Evolutionary conservation across 2,797 vertebrate species (phyloP).

Genomic region (Apogon hyalosoma): DNA sequence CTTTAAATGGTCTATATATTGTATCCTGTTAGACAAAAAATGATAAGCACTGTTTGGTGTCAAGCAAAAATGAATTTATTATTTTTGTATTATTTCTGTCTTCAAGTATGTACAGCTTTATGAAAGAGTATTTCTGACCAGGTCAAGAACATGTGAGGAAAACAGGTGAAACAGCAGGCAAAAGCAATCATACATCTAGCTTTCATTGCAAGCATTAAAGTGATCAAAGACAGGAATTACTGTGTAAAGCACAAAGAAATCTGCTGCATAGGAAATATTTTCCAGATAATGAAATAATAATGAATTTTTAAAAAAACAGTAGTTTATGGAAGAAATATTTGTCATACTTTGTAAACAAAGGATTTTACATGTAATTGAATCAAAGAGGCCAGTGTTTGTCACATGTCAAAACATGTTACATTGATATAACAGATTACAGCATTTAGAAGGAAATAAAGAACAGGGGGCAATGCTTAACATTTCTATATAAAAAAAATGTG

Average conservation of each 20-base stretch:
- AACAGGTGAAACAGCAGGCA: conserved; percentile 79
- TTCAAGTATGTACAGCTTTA: conserved; percentile 87
- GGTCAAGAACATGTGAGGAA: conserved; percentile 75
- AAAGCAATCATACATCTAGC: conserved; percentile 75
- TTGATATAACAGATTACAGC: background rate
- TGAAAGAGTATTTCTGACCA: conserved; percentile 80
- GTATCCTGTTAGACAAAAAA: too few species aligned
- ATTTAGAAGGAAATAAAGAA: conserved; percentile 2
- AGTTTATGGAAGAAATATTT: conserved; percentile 37
- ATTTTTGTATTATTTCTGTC: conserved; percentile 55
- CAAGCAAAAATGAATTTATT: conserved; percentile 81
- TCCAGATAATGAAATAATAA: conserved; percentile 25
- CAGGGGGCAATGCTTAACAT: too few species aligned
- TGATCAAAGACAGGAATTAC: conserved; percentile 52
- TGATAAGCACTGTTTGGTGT: conserved; percentile 6
- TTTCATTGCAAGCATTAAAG: conserved; percentile 78
- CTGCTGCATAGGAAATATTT: conserved; percentile 59
- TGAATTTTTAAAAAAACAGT: conserved; percentile 9
- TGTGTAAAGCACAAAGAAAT: conserved; percentile 57
- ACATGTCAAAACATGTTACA: too few species aligned
- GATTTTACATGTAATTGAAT: conserved; percentile 5
- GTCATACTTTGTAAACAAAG: conserved; percentile 45
- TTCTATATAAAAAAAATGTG: too few species aligned
- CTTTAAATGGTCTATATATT: background rate
- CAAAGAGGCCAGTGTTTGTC: too few species aligned